These are phyloP conservation scores for Leptothorax acervorum DNA, from an alignment of 2,888 invertebrate genomes.

Conservation along the genomic window DNA sequence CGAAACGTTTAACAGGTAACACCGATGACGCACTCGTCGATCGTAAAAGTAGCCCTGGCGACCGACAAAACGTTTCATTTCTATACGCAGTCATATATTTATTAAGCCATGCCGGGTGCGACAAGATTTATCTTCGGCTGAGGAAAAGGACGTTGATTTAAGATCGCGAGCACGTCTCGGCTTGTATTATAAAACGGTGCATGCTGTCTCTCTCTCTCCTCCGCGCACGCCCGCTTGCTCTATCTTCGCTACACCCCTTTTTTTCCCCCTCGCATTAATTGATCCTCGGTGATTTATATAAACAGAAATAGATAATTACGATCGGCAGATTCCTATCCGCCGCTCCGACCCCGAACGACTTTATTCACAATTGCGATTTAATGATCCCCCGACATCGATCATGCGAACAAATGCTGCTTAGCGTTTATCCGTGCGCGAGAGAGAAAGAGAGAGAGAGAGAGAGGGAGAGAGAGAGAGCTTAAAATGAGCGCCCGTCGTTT, in stretches of 20 bases:
- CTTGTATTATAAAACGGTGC: constrained; percentile 70
- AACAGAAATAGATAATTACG: constrained; percentile 65
- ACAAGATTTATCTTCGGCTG: constrained; percentile 70
- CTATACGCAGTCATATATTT: constrained; percentile 67
- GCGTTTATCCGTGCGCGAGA: background rate
- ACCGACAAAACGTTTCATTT: constrained; percentile 65
- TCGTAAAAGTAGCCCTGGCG: constrained; percentile 39
- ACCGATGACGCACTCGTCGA: constrained; percentile 23
- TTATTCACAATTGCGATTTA: constrained; percentile 50
- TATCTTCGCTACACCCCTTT: constrained; percentile 5
- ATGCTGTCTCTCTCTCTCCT: constrained; percentile 50
- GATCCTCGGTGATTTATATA: constrained; percentile 70
- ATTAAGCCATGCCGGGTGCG: constrained; percentile 57
- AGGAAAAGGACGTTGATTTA: constrained; percentile 72
- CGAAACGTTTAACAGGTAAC: constrained; percentile 12
- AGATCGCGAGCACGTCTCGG: constrained; percentile 63
- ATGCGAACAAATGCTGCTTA: constrained; percentile 28
- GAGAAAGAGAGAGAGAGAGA: background rate
- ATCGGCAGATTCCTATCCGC: constrained; percentile 38
- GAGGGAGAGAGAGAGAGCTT: background rate
- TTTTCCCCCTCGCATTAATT: constrained; percentile 62
- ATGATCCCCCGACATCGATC: constrained; percentile 45
- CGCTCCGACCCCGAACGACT: constrained; percentile 18
- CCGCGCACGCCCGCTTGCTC: constrained; percentile 24
- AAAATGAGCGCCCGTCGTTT: constrained; percentile 10